Percentiles rank a stretch among this genome's conserved stretches.
Evolutionary conservation across 2,113 vertebrate genomes (phyloP).

Genomic region (Promerops cafer): DNA sequence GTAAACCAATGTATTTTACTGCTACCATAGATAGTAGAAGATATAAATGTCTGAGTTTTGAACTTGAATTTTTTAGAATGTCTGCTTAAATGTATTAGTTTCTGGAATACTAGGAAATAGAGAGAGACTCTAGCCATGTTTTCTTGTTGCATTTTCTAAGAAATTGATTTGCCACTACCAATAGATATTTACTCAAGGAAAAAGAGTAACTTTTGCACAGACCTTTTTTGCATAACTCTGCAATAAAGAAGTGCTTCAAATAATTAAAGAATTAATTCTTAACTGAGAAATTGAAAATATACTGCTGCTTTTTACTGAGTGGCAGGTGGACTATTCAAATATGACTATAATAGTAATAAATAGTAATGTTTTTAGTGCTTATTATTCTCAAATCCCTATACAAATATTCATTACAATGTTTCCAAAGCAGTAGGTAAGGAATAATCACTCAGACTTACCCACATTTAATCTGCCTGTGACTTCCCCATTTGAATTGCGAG

Average conservation of each 20-base stretch:
- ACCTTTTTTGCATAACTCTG: not conserved
- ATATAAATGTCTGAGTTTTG: not conserved
- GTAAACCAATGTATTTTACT: not conserved
- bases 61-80: not conserved
- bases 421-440: not conserved
- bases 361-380: not conserved
- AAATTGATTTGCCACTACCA: not conserved
- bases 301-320: not conserved
- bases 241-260: not conserved
- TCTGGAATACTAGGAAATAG: not conserved
- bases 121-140: not conserved
- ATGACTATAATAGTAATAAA: not conserved
- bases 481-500: conserved; percentile 83
- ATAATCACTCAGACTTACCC: conserved; percentile 76
- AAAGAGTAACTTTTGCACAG: not conserved
- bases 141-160: not conserved
- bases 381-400: not conserved
- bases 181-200: not conserved
- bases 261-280: not conserved
- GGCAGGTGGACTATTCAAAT: not conserved
- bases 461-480: conserved; percentile 88
- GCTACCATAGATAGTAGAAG: not conserved
- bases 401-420: not conserved
- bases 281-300: not conserved
- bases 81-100: not conserved